Conservation (phyloP, 2,113 vertebrate genomes). For the Nettapus auritus region DNA sequence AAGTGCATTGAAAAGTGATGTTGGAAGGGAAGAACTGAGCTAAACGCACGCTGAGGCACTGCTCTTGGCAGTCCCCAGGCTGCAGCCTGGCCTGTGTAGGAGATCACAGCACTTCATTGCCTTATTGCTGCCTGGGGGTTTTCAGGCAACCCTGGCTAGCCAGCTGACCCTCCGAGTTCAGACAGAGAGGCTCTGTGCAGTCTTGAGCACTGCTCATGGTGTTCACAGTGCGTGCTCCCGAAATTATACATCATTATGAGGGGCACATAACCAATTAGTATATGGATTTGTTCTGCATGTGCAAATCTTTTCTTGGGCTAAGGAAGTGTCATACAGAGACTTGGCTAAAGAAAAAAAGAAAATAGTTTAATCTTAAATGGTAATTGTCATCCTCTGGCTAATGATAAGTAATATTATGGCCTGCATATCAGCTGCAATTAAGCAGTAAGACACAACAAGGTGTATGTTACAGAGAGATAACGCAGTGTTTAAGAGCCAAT, state of each 20-base stretch:
- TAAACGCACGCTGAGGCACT: background rate
- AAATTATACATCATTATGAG: background rate
- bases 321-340: conserved; percentile 31
- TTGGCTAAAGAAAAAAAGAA: conserved; percentile 42
- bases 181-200: rapidly evolving
- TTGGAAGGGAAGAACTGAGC: background rate
- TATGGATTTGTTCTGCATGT: conserved; percentile 60
- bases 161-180: background rate
- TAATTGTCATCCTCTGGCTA: conserved; percentile 66
- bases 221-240: background rate
- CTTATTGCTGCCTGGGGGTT: background rate
- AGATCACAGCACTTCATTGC: background rate
- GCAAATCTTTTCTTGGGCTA: conserved; percentile 57
- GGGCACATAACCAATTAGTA: conserved; percentile 13
- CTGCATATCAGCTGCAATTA: conserved; percentile 50
- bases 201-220: background rate
- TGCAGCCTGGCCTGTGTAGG: background rate
- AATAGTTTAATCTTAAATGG: conserved; percentile 61
- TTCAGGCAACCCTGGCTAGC: background rate
- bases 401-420: conserved; percentile 62
- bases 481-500: conserved; percentile 14
- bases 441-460: conserved; percentile 67
- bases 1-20: background rate
- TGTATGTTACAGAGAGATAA: conserved; percentile 67
- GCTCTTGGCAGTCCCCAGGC: background rate